Base-by-base conservation (phyloP, 1,140 invertebrate species). In the Eulimnadia texana region DNA sequence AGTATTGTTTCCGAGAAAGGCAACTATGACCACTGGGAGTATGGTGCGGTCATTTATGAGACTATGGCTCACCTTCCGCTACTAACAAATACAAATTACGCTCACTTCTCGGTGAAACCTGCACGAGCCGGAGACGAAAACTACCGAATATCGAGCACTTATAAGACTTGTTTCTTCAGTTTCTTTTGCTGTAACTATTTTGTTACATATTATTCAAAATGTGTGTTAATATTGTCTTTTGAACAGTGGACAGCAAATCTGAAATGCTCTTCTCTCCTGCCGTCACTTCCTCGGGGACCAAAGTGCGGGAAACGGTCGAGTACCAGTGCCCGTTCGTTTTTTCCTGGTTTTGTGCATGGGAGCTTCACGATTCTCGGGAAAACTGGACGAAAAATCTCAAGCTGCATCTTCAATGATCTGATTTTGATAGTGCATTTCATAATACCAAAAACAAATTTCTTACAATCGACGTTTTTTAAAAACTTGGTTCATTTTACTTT, bases 1-100 rank as follows among this genome's bases (percentile, higher is more conserved):
- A n/a, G 59, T 20, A 63, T 63, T 24, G 50, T 29, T 10, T 42
- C 42, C 1, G 62, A 63, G 24, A 63, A 63, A 24, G 62, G 62
- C 50, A 63, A 63, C 52, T 63, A 60, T 52, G 58, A 50, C 13
- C 62, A 63, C 25, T 63, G 62, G 62, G 62, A 63, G 24, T 63
- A 63, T 60, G 51, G 50, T 23, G 62, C 62, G 3, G 58, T 63
- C 20, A 51, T 63, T 59, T 54, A 59, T 10, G 62, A 63, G 47
- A 59, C 55, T 20, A 63, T 63, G 62, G 10, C 50, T 9, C 50
- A 62, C 20, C 28, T 63, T 10, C 62, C 62, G 1, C 19, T 63
- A 11, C n/a, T 63, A 20, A 63, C 57, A 1, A 63, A 63, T 47
- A 52, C 28, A 13, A 63, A 63, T 50, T 60, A 63, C 25, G 62